phyloP scores from a whole-genome alignment of 2,888 invertebrate genomes.

The Eremobia ochroleuca region DNA sequence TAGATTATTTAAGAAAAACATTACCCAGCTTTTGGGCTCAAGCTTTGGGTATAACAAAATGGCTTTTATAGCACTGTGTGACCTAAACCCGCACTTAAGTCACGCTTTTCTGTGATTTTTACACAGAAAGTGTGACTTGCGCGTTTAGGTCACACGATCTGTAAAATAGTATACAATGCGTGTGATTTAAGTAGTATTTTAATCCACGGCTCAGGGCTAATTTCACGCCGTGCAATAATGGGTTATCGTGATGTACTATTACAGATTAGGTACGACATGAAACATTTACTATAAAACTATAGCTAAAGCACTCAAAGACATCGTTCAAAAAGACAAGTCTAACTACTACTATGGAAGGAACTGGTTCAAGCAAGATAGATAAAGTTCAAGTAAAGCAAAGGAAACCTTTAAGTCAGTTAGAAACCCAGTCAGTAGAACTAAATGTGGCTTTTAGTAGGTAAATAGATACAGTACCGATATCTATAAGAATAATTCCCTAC shows the following conservation, averaged over 20 bases:
- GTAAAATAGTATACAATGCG: neutral
- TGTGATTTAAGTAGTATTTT: neutral
- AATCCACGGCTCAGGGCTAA: neutral
- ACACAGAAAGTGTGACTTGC: neutral
- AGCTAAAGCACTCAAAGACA: constrained; percentile 11
- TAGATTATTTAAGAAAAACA: neutral
- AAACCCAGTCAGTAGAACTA: neutral
- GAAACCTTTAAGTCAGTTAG: constrained; percentile 18
- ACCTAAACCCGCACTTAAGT: neutral
- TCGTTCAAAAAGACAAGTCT: constrained; percentile 4
- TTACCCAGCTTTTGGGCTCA: neutral
- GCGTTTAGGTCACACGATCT: neutral
- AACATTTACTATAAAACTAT: neutral
- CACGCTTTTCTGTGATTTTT: neutral
- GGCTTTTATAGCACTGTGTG: neutral
- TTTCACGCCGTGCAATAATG: neutral
- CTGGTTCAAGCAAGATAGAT: constrained; percentile 28
- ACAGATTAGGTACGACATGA: neutral
- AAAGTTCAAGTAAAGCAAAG: constrained; percentile 29
- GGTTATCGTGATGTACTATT: neutral
- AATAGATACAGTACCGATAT: neutral
- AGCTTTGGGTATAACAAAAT: neutral
- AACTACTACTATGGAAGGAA: constrained; percentile 11
- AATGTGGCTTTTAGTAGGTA: constrained; percentile 10
- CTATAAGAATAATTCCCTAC: constrained; percentile 20